A percentile compares a stretch with the other conserved stretches of the same genome.
Evolutionary conservation across 2,113 vertebrate genomes (phyloP).

Genomic region (Kryptolebias marmoratus): DNA sequence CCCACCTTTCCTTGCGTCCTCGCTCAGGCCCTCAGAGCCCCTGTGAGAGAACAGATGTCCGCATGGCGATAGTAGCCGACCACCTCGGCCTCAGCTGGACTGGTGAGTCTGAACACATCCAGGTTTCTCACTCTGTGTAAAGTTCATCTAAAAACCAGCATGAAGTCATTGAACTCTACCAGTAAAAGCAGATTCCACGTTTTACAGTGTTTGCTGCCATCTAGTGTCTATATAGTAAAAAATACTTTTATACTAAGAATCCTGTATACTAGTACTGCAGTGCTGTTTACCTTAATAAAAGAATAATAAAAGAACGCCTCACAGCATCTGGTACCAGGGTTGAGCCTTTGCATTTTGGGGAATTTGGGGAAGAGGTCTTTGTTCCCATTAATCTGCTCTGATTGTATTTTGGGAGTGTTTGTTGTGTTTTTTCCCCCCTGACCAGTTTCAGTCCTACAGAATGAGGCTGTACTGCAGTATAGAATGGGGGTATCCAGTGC

Average conservation of each 20-base stretch:
- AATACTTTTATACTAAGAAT: background rate
- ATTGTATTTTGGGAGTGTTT: too few relatives aligned
- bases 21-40: conserved; percentile 96
- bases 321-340: too few relatives aligned
- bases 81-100: conserved; percentile 99
- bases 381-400: too few relatives aligned
- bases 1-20: conserved; percentile 34
- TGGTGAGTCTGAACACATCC: conserved; percentile 82
- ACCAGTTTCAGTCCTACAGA: too few relatives aligned
- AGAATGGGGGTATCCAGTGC: background rate
- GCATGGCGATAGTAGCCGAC: conserved; percentile 99
- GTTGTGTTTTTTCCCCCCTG: too few relatives aligned
- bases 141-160: background rate
- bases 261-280: conserved; percentile 52
- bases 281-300: conserved; percentile 15
- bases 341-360: background rate
- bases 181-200: background rate
- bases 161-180: background rate
- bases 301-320: too few relatives aligned
- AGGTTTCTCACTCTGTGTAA: background rate
- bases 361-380: too few relatives aligned
- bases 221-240: conserved; percentile 43
- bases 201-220: conserved; percentile 51
- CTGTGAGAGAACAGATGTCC: conserved; percentile 97
- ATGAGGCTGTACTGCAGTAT: too few relatives aligned